phyloP scores from a whole-genome alignment of 1,140 invertebrate species.

The Pogonus chalceus region DNA sequence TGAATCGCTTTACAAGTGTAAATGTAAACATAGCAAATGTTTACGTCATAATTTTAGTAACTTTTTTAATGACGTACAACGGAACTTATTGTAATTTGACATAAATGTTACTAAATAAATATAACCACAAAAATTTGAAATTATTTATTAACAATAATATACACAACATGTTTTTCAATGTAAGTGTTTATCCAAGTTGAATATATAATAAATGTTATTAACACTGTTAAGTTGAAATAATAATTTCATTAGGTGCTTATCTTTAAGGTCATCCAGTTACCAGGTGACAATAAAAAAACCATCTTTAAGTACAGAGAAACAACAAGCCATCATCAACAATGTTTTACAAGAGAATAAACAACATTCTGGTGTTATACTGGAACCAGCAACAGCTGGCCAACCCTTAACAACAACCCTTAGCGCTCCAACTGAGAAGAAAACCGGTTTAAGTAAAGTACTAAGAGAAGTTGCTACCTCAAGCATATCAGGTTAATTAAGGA shows the following conservation, averaged over 20 bases:
- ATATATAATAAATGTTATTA: too few relatives aligned
- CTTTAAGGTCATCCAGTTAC: conserved; percentile 36
- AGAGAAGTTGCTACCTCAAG: conserved; percentile 43
- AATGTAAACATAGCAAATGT: too few relatives aligned
- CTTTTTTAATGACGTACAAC: too few relatives aligned
- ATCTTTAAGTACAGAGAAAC: conserved; percentile 25
- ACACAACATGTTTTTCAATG: too few relatives aligned
- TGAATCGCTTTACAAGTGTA: too few relatives aligned
- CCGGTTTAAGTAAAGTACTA: conserved; percentile 33
- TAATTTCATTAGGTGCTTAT: conserved; percentile 9
- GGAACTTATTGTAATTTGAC: too few relatives aligned
- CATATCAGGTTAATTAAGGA: conserved; percentile 40
- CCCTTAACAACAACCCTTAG: conserved; percentile 24
- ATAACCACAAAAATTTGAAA: too few relatives aligned
- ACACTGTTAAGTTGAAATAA: too few relatives aligned
- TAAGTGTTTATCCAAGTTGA: too few relatives aligned
- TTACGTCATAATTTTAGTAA: too few relatives aligned
- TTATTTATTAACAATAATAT: too few relatives aligned
- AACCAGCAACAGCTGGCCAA: conserved; percentile 32
- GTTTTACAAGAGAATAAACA: conserved; percentile 28
- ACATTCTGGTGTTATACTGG: conserved; percentile 30
- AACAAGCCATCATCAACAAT: conserved; percentile 38
- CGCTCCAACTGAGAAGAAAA: conserved; percentile 28
- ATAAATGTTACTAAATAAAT: too few relatives aligned
- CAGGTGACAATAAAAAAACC: conserved; percentile 33